Percentiles rank a stretch among this genome's conserved stretches.
phyloP scores from a whole-genome alignment of 2,113 vertebrate species.

The Otis tarda region DNA sequence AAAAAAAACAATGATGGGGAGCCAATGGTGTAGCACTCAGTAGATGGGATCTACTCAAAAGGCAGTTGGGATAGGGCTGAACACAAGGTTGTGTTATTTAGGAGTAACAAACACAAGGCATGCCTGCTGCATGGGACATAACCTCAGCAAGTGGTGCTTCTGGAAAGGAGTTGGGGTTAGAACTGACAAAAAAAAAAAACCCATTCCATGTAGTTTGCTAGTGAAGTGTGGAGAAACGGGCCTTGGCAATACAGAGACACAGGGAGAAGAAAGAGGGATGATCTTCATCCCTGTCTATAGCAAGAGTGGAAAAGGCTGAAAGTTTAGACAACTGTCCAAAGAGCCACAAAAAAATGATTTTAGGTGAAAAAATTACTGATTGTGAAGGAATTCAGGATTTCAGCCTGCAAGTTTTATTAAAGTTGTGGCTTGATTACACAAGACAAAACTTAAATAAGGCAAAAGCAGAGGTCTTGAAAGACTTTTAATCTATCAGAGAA shows the following conservation, averaged over 20 bases:
- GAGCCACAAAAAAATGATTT: not conserved
- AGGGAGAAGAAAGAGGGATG: not conserved
- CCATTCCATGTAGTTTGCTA: not conserved
- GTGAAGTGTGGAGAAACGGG: not conserved
- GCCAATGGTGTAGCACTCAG: not conserved
- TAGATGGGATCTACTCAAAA: not conserved
- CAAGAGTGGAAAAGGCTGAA: not conserved
- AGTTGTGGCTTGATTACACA: not conserved
- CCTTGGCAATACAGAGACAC: not conserved
- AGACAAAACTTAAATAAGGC: not conserved
- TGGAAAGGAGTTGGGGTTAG: not conserved
- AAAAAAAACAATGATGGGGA: not conserved
- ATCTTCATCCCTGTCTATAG: not conserved
- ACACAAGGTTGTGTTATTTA: not conserved
- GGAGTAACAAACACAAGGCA: not conserved
- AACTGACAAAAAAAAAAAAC: not conserved
- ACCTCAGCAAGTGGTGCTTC: not conserved
- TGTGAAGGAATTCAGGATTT: not conserved
- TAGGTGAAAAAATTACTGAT: not conserved
- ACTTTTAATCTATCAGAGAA: not conserved
- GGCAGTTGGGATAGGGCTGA: not conserved
- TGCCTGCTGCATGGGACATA: not conserved
- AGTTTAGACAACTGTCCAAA: not conserved
- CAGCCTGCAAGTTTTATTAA: not conserved
- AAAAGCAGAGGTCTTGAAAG: not conserved